A percentile compares a stretch with the other conserved stretches of the same genome.
phyloP scores from a whole-genome alignment of 2,888 invertebrate species.

The Odontocerum albicorne region DNA sequence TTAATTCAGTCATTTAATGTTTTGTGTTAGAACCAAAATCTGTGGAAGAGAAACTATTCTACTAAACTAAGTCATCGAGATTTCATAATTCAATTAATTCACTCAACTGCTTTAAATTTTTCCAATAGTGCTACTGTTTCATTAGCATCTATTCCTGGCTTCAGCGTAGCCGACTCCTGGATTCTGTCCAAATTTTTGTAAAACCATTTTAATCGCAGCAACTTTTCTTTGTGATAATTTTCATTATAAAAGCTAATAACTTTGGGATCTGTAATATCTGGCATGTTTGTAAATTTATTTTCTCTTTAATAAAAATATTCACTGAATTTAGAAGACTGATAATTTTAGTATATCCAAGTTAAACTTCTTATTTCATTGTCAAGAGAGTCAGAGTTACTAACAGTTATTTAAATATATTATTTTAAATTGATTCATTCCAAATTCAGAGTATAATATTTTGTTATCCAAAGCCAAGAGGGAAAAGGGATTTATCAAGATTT shows the following conservation, averaged over 20 bases:
- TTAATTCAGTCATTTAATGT: too few species aligned
- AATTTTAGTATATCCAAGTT: too few species aligned
- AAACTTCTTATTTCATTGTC: not conserved
- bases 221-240: constrained; percentile 41
- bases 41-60: not conserved
- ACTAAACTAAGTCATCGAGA: not conserved
- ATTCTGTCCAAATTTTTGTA: constrained; percentile 41
- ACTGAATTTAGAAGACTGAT: too few species aligned
- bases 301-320: too few species aligned
- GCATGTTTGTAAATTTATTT: too few species aligned
- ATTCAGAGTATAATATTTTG: too few species aligned
- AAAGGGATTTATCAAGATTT: too few species aligned
- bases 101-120: constrained; percentile 16
- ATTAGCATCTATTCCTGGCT: not conserved
- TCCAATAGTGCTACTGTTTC: constrained; percentile 15
- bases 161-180: constrained; percentile 2
- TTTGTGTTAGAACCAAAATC: too few species aligned
- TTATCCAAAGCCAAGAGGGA: too few species aligned
- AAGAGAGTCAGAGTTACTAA: too few species aligned
- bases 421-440: too few species aligned
- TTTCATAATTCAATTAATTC: not conserved
- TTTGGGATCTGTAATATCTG: constrained; percentile 11
- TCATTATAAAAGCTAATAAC: constrained; percentile 22
- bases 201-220: constrained; percentile 45
- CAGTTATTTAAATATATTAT: too few species aligned